Evolutionary conservation across 2,797 vertebrate species (phyloP), one percentile per base, ranked within the genome.

Genomic region (Cyprinella venusta): DNA sequence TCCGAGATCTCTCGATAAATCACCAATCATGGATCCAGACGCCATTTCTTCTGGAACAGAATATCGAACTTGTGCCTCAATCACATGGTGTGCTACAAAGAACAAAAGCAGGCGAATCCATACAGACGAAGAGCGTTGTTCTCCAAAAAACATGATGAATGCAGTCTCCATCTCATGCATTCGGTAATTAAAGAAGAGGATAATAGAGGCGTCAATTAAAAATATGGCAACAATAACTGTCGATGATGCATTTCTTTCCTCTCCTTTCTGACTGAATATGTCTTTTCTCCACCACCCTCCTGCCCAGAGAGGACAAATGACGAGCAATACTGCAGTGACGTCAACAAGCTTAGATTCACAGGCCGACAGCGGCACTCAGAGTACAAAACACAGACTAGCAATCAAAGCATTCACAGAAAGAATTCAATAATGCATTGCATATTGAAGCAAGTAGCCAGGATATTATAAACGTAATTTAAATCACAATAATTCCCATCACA

Each of bases 11-110:
- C 87, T 85, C 26, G 86, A 88, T 2, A 90, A 77, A 50, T 90
- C 89, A 38, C 89, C 89, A 8, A 90, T 84, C 4, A 93, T 67
- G 0, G 91, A 91, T 0, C 92, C 92, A 1, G 83, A 90, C 71
- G 91, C 92, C 88, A 91, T 89, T 88, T 94, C 92, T 71, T 94
- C 91, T 8, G 91, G 91, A 1, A 93, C 86, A 0, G 92, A 91
- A 79, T 93, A 90, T 1, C 89, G 84, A 33, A 94, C 90, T 59
- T 93, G 90, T 13, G 59, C 59, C 59, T 63, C 59, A 15, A 63
- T 63, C 59, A 30, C 24, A 13, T 30, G n/a, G 26, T 24, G 26
- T 63, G n/a, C n/a, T 13, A 63, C 59, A 30, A 63, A 63, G 26
- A 63, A 63, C 24, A 63, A 63, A 63, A 63, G 24, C 59, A 63